These are phyloP conservation scores for Mionectes olivaceus DNA, from an alignment of 2,797 vertebrate species.

Conservation along the genomic window DNA sequence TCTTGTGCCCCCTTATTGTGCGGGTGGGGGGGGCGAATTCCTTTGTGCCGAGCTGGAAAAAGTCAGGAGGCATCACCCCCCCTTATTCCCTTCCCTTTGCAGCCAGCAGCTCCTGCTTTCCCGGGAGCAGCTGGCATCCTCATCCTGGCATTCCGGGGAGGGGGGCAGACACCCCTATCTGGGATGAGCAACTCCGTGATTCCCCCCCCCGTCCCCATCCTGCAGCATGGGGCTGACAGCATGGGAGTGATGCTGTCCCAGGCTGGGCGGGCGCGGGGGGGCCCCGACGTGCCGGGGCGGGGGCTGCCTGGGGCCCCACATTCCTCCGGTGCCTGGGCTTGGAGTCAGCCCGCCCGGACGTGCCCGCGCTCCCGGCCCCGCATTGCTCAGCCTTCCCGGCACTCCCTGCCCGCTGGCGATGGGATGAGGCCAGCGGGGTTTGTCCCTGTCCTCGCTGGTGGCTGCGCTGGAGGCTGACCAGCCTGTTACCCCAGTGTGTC, in stretches of 20 bases:
- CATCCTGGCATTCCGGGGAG: not conserved
- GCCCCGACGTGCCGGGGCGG: not conserved
- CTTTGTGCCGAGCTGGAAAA: not conserved
- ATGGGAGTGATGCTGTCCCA: no score
- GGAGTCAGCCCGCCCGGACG: conserved; percentile 42
- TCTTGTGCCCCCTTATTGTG: not conserved
- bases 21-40: not conserved
- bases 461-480: not conserved
- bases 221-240: not conserved
- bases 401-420: not conserved
- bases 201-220: not conserved
- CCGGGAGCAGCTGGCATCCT: accelerated
- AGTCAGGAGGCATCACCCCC: not conserved
- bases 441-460: not conserved
- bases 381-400: not conserved
- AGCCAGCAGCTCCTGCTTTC: accelerated
- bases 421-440: not conserved
- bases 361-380: not conserved
- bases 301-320: conserved; percentile 40
- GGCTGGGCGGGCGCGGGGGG: not conserved
- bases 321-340: conserved; percentile 37
- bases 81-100: accelerated
- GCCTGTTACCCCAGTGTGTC: not conserved
- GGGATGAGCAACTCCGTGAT: not conserved
- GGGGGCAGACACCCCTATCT: not conserved